Evolutionary conservation across 1,140 invertebrate species (phyloP).

Genomic region (Drosophila simulans): DNA sequence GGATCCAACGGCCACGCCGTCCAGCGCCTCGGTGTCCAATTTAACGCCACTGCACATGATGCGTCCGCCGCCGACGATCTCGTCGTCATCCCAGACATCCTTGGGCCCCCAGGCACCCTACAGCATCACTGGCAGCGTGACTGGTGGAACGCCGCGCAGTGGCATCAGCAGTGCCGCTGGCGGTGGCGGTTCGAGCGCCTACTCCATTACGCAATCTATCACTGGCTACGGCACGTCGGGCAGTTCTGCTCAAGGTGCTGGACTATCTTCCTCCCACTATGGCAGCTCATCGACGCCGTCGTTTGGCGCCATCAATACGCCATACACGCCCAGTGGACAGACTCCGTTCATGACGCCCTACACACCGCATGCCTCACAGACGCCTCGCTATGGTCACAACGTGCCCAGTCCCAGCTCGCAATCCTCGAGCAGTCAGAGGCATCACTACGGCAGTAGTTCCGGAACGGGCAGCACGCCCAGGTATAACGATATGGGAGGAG

Average conservation of each 20-base stretch:
- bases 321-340: slow-evolving; percentile 95
- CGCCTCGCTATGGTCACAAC: slow-evolving; percentile 87
- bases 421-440: slow-evolving; percentile 68
- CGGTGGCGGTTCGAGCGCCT: slow-evolving; percentile 72
- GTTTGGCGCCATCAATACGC: slow-evolving; percentile 86
- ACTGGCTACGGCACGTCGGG: slow-evolving; percentile 85
- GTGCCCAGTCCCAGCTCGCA: slow-evolving; percentile 86
- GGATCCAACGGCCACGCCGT: slow-evolving; percentile 94
- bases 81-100: slow-evolving; percentile 8
- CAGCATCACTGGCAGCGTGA: slow-evolving; percentile 48
- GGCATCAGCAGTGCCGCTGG: slow-evolving; percentile 84
- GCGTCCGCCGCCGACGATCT: slow-evolving; percentile 39
- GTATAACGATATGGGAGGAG: slow-evolving; percentile 48
- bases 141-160: slow-evolving; percentile 63
- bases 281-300: slow-evolving; percentile 85
- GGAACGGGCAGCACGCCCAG: slow-evolving; percentile 74
- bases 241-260: slow-evolving; percentile 22
- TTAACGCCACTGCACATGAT: slow-evolving; percentile 80
- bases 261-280: slow-evolving; percentile 85
- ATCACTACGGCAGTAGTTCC: slow-evolving; percentile 74
- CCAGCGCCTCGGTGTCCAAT: slow-evolving; percentile 88
- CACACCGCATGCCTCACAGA: slow-evolving; percentile 88
- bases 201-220: slow-evolving; percentile 90
- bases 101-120: slow-evolving; percentile 84
- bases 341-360: slow-evolving; percentile 96